Percentiles rank a stretch among this genome's conserved stretches.
phyloP scores from a whole-genome alignment of 2,888 invertebrate genomes.

The Loripinus fragilis region DNA sequence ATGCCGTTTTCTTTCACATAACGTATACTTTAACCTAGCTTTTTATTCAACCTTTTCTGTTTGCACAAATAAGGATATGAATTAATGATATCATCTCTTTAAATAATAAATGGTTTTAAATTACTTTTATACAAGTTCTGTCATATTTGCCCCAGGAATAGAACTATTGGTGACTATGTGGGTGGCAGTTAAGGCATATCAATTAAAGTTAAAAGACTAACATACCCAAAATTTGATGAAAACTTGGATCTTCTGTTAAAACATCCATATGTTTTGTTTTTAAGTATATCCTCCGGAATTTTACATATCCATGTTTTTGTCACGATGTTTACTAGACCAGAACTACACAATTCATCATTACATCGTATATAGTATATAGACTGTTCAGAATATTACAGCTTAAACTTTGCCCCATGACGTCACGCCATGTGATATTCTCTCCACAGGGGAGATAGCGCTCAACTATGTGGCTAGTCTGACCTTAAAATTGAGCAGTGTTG shows the following conservation, averaged over 20 bases:
- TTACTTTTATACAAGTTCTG: neutral
- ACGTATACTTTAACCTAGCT: no score
- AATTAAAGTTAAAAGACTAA: neutral
- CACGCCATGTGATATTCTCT: constrained; percentile 11
- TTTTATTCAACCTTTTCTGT: no score
- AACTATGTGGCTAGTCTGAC: no score
- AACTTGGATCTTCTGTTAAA: constrained; percentile 46
- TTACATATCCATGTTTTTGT: constrained; percentile 18
- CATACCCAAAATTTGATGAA: constrained; percentile 45
- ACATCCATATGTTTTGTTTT: constrained; percentile 45
- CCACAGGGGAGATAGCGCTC: neutral
- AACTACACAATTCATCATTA: constrained; percentile 14
- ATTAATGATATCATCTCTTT: no score
- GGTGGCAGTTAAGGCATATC: neutral
- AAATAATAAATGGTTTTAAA: no score
- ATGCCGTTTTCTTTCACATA: no score
- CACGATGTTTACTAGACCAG: constrained; percentile 7
- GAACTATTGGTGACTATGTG: neutral
- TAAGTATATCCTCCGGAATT: constrained; percentile 16
- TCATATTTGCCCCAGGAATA: neutral
- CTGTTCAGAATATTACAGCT: neutral
- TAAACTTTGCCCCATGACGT: constrained; percentile 18
- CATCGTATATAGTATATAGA: neutral
- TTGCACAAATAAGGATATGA: no score
- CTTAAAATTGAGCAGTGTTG: no score